These are phyloP conservation scores for Rissa tridactyla DNA, from an alignment of 2,113 vertebrate species.

Conservation along the genomic window DNA sequence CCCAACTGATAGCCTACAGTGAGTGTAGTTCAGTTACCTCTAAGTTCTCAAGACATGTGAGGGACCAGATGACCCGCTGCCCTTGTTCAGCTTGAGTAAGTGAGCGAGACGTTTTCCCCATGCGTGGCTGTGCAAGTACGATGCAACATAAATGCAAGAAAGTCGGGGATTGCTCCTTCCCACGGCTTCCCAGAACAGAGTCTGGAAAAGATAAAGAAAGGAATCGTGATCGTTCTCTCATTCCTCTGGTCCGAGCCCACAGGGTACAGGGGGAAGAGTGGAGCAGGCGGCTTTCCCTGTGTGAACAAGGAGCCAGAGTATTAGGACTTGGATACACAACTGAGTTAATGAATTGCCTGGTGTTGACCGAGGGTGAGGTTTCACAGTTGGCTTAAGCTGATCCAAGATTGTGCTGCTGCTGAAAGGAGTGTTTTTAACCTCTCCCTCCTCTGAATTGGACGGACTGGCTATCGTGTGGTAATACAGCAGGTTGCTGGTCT, in stretches of 20 bases:
- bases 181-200: not conserved
- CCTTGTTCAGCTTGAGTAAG: not conserved
- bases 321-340: not conserved
- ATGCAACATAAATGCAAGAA: not conserved
- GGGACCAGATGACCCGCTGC: not conserved
- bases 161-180: not conserved
- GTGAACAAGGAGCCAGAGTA: not conserved
- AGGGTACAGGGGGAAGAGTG: not conserved
- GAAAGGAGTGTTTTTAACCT: constrained; percentile 9
- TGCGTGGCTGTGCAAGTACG: not conserved
- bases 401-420: not conserved
- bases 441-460: not conserved
- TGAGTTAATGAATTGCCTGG: constrained; percentile 49
- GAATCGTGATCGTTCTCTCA: not conserved
- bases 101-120: not conserved
- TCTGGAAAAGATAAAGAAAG: not conserved
- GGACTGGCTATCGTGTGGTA: not conserved
- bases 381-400: constrained; percentile 18
- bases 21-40: constrained; percentile 9
- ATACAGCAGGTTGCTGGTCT: constrained; percentile 6
- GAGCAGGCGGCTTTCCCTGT: not conserved
- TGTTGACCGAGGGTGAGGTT: constrained; percentile 48
- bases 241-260: not conserved
- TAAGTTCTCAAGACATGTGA: not conserved
- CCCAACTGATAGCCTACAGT: constrained; percentile 3